Conservation (phyloP, 1,140 invertebrate species). For the Semibalanus balanoides region DNA sequence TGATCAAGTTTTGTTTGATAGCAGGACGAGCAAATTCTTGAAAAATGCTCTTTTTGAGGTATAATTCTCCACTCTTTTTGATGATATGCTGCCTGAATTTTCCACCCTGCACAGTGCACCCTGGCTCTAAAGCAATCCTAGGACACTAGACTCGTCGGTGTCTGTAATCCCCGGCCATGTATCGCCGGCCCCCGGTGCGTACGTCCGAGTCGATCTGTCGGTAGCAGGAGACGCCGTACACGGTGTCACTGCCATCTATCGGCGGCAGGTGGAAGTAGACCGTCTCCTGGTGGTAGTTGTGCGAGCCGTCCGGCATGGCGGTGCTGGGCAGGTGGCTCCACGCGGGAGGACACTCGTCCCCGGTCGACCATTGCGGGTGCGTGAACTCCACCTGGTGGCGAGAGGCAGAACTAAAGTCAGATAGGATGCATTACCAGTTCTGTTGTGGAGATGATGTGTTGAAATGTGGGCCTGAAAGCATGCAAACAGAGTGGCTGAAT, state of each 20-base stretch:
- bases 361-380: constrained; percentile 51
- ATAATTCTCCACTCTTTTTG: too few species aligned
- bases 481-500: too few species aligned
- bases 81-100: too few species aligned
- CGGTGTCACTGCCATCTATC: constrained; percentile 36
- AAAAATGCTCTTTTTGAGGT: too few species aligned
- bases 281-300: constrained; percentile 91
- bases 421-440: neutral
- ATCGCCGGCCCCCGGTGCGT: constrained; percentile 20
- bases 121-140: too few species aligned
- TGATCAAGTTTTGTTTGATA: too few species aligned
- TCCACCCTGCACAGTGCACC: too few species aligned
- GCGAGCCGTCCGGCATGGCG: constrained; percentile 92
- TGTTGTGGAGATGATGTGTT: neutral
- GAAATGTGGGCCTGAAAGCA: neutral
- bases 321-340: constrained; percentile 94
- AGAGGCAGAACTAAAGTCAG: too few species aligned
- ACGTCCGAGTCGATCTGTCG: constrained; percentile 92
- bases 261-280: constrained; percentile 92
- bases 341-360: constrained; percentile 66
- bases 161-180: too few species aligned
- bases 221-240: constrained; percentile 96
- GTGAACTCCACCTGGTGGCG: constrained; percentile 85
- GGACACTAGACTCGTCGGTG: too few species aligned
- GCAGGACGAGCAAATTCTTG: too few species aligned